Percentiles rank a stretch among this genome's conserved stretches.
These are phyloP conservation scores for Tiphia femorata DNA, from an alignment of 2,888 invertebrate genomes.

Conservation along the genomic window DNA sequence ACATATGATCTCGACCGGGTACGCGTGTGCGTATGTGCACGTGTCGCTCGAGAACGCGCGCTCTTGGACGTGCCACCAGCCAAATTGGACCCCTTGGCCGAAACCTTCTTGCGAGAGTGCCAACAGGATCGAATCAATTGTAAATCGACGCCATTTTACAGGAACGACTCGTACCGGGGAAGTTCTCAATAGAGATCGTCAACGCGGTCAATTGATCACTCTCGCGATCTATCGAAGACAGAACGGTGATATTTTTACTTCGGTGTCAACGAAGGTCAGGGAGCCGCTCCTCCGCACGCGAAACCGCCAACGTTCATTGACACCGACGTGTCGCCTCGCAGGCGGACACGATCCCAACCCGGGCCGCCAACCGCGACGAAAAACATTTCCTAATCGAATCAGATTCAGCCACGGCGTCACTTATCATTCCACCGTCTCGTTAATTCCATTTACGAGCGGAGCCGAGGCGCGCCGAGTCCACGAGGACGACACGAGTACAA, in stretches of 20 bases:
- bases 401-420: slow-evolving; percentile 55
- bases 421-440: slow-evolving; percentile 58
- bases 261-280: neutral
- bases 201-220: neutral
- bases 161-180: slow-evolving; percentile 1
- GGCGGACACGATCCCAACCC: too few species aligned
- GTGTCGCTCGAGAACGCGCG: too few species aligned
- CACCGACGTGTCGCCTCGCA: slow-evolving; percentile 19
- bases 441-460: slow-evolving; percentile 59
- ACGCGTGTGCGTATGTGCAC: neutral
- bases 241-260: slow-evolving; percentile 3
- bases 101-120: too few species aligned
- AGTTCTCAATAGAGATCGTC: neutral
- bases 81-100: too few species aligned
- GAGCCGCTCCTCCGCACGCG: neutral
- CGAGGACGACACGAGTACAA: too few species aligned
- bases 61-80: too few species aligned
- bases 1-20: neutral
- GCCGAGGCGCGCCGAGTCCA: neutral
- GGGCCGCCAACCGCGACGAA: too few species aligned
- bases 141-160: too few species aligned
- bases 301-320: slow-evolving; percentile 21
- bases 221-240: too few species aligned
- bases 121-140: too few species aligned
- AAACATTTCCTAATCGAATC: slow-evolving; percentile 65